Conservation (phyloP, 2,113 vertebrate genomes). For the Indri indri region DNA sequence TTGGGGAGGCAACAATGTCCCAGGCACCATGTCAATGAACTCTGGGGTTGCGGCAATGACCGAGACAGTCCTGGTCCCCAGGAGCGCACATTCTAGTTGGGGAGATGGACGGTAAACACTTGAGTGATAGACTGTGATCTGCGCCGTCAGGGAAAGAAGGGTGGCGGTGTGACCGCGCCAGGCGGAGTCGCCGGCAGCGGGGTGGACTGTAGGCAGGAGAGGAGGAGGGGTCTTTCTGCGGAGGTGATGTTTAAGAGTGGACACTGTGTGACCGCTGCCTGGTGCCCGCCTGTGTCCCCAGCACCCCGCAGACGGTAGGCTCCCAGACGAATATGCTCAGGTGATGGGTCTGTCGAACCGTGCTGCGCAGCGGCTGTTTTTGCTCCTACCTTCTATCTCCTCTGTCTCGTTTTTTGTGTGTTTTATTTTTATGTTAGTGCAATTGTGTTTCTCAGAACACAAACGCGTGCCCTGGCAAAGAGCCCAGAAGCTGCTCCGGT, state of each 20-base stretch:
- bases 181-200: rapidly evolving
- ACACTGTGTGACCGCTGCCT: rapidly evolving
- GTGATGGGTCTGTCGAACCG: rapidly evolving
- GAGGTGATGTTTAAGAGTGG: not conserved
- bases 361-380: not conserved
- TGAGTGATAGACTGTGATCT: not conserved
- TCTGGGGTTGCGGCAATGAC: not conserved
- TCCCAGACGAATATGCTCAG: not conserved
- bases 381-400: not conserved
- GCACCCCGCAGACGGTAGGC: not conserved
- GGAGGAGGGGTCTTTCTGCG: no score
- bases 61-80: rapidly evolving
- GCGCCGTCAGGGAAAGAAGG: rapidly evolving
- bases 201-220: rapidly evolving
- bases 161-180: rapidly evolving
- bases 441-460: not conserved
- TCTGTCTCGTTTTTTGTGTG: not conserved
- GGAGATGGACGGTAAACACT: not conserved
- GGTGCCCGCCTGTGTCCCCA: no score
- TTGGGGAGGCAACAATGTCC: rapidly evolving
- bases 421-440: not conserved
- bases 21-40: rapidly evolving
- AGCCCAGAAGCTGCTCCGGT: not conserved
- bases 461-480: not conserved
- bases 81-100: rapidly evolving